phyloP scores from a whole-genome alignment of 1,140 invertebrate genomes.

The Anoplophora glabripennis region DNA sequence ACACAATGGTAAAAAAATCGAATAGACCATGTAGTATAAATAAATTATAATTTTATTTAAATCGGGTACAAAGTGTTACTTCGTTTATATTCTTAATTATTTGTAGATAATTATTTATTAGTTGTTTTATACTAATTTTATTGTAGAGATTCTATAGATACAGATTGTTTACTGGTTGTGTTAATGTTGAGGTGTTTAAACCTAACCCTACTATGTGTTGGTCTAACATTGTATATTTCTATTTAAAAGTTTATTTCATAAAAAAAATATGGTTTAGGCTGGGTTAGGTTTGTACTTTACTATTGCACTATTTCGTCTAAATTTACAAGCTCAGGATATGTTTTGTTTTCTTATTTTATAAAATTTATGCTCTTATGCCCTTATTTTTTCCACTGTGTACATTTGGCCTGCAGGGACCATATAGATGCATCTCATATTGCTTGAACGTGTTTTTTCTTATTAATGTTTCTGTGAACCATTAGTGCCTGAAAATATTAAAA shows the following conservation, averaged over 20 bases:
- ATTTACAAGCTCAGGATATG: background rate
- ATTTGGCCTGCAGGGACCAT: background rate
- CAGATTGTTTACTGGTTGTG: background rate
- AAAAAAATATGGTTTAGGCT: background rate
- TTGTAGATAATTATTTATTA: slow-evolving; percentile 13
- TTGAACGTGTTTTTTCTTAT: background rate
- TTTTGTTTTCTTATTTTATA: background rate
- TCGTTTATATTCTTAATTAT: background rate
- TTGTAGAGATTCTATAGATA: background rate
- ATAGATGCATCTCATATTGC: background rate
- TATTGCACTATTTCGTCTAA: background rate
- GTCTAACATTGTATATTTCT: too few relatives aligned
- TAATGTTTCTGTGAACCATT: background rate
- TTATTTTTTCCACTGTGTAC: background rate
- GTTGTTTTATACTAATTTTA: slow-evolving; percentile 5
- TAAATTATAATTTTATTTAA: slow-evolving; percentile 26
- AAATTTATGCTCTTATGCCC: background rate
- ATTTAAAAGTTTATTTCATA: background rate
- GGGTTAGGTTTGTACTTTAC: background rate
- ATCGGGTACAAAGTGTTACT: slow-evolving; percentile 5
- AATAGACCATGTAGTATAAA: slow-evolving; percentile 24
- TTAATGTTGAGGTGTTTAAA: background rate
- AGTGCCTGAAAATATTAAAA: slow-evolving; percentile 9
- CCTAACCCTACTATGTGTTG: background rate
- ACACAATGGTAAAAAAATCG: slow-evolving; percentile 39